These are phyloP conservation scores for Collichthys lucidus DNA, from an alignment of 2,113 vertebrate species.

Conservation along the genomic window DNA sequence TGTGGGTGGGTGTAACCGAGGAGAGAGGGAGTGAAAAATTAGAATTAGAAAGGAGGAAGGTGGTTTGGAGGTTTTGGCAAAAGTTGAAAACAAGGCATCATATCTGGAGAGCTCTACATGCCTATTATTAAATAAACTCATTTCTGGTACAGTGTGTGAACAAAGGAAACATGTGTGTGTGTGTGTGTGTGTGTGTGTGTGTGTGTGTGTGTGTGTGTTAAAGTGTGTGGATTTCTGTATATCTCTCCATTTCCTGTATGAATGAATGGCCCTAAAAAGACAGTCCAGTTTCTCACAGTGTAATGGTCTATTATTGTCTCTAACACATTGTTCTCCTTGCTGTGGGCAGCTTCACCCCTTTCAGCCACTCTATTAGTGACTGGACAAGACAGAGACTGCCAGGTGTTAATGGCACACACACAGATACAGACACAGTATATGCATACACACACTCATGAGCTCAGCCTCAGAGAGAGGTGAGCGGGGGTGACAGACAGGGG, in stretches of 20 bases:
- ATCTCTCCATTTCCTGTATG: constrained; percentile 70
- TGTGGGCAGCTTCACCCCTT: constrained; percentile 37
- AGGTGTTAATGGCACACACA: constrained; percentile 64
- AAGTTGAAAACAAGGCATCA: constrained; percentile 72
- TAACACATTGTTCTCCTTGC: constrained; percentile 53
- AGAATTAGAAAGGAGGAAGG: constrained; percentile 73
- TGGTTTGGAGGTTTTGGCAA: constrained; percentile 76
- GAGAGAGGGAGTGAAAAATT: constrained; percentile 66
- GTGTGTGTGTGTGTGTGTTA: constrained; percentile 44
- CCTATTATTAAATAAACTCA: constrained; percentile 28
- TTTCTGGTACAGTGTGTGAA: constrained; percentile 44
- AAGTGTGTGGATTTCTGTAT: constrained; percentile 42
- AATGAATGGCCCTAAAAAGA: constrained; percentile 58
- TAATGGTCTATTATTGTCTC: constrained; percentile 63
- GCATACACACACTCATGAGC: constrained; percentile 33
- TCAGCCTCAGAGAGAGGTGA: constrained; percentile 62
- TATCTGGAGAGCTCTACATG: constrained; percentile 64
- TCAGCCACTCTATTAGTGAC: constrained; percentile 49
- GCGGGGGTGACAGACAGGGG: constrained; percentile 62
- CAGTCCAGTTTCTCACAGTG: constrained; percentile 64
- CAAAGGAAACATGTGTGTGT: constrained; percentile 58
- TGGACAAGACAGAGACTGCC: constrained; percentile 49
- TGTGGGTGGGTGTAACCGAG: constrained; percentile 55
- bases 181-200: constrained; percentile 49
- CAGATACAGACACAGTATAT: constrained; percentile 34